Conservation (phyloP, 2,113 vertebrate genomes). For the Andinoacara biseriatus region DNA sequence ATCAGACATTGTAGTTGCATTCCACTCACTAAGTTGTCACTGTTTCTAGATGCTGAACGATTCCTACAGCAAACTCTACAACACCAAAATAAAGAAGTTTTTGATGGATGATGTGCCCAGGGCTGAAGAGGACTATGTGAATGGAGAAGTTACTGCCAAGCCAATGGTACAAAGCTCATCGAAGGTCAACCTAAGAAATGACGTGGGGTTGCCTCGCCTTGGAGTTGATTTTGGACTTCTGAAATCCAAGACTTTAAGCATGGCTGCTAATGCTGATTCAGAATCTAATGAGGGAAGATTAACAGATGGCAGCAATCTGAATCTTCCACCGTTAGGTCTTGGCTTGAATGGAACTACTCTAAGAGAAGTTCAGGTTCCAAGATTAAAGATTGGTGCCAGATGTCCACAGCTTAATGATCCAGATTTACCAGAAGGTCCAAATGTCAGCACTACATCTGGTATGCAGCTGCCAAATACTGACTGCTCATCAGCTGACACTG, state of each 20-base stretch:
- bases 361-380: constrained; percentile 17
- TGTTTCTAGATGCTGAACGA: constrained; percentile 76
- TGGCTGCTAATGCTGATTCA: constrained; percentile 7
- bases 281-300: constrained; percentile 11
- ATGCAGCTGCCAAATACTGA: constrained; percentile 27
- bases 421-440: constrained; percentile 26
- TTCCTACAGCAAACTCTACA: constrained; percentile 80
- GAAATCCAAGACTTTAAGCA: constrained; percentile 30
- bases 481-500: constrained; percentile 11
- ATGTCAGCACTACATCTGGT: not conserved
- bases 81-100: constrained; percentile 78
- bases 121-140: not conserved
- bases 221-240: constrained; percentile 74
- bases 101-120: constrained; percentile 50
- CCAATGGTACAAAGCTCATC: constrained; percentile 11
- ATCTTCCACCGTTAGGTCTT: constrained; percentile 56
- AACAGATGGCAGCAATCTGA: constrained; percentile 53
- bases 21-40: constrained; percentile 15
- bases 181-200: constrained; percentile 30
- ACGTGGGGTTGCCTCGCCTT: constrained; percentile 54
- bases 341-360: constrained; percentile 2
- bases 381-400: not conserved
- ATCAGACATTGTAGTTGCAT: not conserved
- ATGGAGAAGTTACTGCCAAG: not conserved
- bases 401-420: constrained; percentile 16